Conservation (phyloP, 1,140 invertebrate genomes). For the Bombus sylvicola region DNA sequence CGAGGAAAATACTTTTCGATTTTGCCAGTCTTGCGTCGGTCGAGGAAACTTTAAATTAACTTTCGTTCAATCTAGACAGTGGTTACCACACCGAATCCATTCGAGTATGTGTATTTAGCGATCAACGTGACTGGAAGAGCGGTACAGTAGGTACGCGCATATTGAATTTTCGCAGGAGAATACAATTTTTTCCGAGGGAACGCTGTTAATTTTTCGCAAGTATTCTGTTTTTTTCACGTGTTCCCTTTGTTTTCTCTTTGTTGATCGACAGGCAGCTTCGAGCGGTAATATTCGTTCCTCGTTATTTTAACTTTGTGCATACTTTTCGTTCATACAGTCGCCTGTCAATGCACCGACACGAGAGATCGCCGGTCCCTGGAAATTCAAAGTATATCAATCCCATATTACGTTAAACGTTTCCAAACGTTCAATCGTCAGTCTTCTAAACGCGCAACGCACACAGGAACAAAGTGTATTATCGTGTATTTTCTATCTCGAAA, state of each 20-base stretch:
- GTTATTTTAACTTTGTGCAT: background rate
- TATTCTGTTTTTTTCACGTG: background rate
- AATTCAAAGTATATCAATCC: too few species aligned
- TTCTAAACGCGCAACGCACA: background rate
- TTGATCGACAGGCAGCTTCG: background rate
- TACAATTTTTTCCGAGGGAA: background rate
- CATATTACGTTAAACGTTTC: background rate
- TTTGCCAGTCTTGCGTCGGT: slow-evolving; percentile 19
- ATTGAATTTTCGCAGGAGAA: background rate
- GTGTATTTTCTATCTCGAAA: background rate
- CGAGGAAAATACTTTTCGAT: background rate
- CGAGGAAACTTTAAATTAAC: too few species aligned
- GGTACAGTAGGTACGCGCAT: background rate
- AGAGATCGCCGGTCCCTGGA: background rate
- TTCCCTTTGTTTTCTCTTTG: background rate
- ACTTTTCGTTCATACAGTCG: background rate
- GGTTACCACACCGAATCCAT: background rate
- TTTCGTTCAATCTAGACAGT: background rate
- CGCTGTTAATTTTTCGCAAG: background rate
- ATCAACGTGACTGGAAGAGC: background rate
- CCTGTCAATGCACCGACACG: background rate
- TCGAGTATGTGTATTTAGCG: background rate
- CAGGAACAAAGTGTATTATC: background rate
- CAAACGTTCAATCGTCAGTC: background rate
- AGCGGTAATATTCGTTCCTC: background rate